These are phyloP conservation scores for Sminthopsis crassicaudata DNA, from an alignment of 2,113 vertebrate species.

Conservation along the genomic window DNA sequence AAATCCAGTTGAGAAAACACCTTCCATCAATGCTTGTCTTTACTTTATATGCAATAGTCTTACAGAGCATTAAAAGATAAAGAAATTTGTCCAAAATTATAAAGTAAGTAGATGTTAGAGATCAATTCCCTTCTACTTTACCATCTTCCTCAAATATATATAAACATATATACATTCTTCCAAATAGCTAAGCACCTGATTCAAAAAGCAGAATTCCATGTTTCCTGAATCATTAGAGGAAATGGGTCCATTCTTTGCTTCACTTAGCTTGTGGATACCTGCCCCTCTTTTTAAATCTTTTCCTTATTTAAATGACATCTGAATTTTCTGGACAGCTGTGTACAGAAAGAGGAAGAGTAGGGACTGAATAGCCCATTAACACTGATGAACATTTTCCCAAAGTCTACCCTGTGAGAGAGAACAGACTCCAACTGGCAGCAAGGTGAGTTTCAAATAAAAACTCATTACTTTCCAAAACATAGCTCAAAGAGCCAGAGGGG, in stretches of 20 bases:
- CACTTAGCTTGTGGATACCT: not conserved
- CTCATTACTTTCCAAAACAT: conserved; percentile 66
- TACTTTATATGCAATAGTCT: not conserved
- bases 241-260: conserved; percentile 41
- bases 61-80: not conserved
- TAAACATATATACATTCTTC: not conserved
- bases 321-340: conserved; percentile 12
- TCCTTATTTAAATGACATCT: conserved; percentile 53
- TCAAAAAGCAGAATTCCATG: not conserved
- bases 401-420: conserved; percentile 47
- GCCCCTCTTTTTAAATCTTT: conserved; percentile 47
- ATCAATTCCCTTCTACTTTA: not conserved
- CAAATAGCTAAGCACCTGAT: not conserved
- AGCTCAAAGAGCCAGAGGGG: conserved; percentile 65
- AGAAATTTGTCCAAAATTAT: not conserved
- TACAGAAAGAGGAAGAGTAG: not conserved
- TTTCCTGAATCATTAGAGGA: conserved; percentile 30
- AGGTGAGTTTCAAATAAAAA: conserved; percentile 57
- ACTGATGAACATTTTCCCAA: conserved; percentile 56
- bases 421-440: conserved; percentile 51
- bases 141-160: not conserved
- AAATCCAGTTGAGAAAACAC: not conserved
- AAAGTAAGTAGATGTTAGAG: not conserved
- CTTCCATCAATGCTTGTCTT: not conserved
- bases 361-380: conserved; percentile 35